Conservation (phyloP, 1,140 invertebrate genomes). For the Macrobrachium nipponense region DNA sequence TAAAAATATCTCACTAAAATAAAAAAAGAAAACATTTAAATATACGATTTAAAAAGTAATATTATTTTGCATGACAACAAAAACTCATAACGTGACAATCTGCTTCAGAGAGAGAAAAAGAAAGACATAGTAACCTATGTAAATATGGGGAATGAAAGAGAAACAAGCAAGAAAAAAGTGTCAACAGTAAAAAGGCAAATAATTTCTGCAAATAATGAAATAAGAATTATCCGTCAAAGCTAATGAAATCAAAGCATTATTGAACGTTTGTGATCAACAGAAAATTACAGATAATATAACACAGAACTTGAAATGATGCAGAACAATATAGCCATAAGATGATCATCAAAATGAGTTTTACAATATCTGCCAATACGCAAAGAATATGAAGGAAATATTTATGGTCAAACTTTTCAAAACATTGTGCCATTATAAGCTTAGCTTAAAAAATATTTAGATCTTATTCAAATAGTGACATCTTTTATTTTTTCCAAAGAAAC, state of each 20-base stretch:
- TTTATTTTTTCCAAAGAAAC: too few species aligned
- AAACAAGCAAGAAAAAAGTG: background rate
- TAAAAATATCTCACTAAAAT: background rate
- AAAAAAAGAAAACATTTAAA: background rate
- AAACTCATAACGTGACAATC: background rate
- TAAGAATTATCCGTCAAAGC: too few species aligned
- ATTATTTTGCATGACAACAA: background rate
- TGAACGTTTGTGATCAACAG: background rate
- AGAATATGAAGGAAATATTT: background rate
- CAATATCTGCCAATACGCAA: background rate
- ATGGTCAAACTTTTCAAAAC: background rate
- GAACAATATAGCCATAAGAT: background rate
- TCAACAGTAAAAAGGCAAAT: background rate
- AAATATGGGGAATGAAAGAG: background rate
- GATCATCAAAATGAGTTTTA: background rate
- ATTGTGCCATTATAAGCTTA: too few species aligned
- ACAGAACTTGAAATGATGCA: background rate
- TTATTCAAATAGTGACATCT: too few species aligned
- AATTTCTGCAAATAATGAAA: too few species aligned
- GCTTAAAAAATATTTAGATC: too few species aligned
- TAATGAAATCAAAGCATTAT: background rate
- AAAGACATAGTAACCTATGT: conserved; percentile 10
- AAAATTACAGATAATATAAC: background rate
- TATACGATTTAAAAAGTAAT: background rate
- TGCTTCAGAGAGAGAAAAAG: conserved; percentile 15